phyloP scores from a whole-genome alignment of 2,113 vertebrate genomes.

The Bagarius yarrelli region DNA sequence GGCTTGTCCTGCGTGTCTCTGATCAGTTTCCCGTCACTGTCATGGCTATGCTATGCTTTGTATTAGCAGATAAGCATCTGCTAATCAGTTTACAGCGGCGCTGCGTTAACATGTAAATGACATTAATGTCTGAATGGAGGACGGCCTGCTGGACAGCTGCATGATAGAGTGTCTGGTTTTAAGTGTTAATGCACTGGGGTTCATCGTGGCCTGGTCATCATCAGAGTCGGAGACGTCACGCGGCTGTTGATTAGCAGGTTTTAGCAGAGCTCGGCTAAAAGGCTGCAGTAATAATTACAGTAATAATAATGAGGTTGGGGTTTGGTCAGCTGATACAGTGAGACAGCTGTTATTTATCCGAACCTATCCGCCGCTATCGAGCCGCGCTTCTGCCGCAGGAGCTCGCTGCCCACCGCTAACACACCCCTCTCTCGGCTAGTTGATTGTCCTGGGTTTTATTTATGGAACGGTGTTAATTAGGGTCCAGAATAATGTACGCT shows the following conservation, averaged over 20 bases:
- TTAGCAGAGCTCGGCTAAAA: conserved; percentile 66
- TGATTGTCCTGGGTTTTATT: conserved; percentile 81
- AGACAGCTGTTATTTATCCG: conserved; percentile 69
- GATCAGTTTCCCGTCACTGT: conserved; percentile 60
- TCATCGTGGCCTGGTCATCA: conserved; percentile 70
- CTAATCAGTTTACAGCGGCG: conserved; percentile 76
- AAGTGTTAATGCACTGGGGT: conserved; percentile 73
- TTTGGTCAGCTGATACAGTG: no score
- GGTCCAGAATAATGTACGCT: conserved; percentile 75
- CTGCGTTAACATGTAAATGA: conserved; percentile 78
- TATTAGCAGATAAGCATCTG: conserved; percentile 77
- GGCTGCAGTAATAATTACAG: conserved; percentile 57
- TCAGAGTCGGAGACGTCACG: conserved; percentile 63
- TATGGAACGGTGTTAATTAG: conserved; percentile 77
- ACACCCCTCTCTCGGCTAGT: conserved; percentile 72
- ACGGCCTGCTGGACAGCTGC: conserved; percentile 65
- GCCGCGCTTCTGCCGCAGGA: conserved; percentile 60
- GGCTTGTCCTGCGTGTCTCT: not conserved
- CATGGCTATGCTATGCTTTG: conserved; percentile 62
- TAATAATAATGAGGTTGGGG: not conserved
- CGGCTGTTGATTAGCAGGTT: conserved; percentile 56
- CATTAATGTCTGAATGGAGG: conserved; percentile 76
- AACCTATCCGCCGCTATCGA: conserved; percentile 58
- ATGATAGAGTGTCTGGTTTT: conserved; percentile 73
- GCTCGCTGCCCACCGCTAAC: conserved; percentile 68